A percentile compares a stretch with the other conserved stretches of the same genome.
Conservation (phyloP, 2,797 vertebrate species). For the Poecile montanus region DNA sequence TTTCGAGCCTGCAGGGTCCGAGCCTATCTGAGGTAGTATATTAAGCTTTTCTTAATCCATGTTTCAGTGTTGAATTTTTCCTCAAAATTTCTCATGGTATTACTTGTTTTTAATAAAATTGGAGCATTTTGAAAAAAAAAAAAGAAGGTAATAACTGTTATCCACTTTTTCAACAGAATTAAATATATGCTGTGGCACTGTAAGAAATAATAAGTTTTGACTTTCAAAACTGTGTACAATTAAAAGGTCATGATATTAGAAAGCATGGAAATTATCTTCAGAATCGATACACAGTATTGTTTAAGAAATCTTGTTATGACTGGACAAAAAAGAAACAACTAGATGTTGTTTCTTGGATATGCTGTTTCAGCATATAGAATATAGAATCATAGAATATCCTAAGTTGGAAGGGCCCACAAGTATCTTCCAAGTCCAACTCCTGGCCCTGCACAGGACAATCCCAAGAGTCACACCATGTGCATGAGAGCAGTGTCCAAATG, state of each 20-base stretch:
- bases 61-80: not conserved
- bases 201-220: not conserved
- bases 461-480: not conserved
- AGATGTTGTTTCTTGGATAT: not conserved
- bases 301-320: not conserved
- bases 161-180: not conserved
- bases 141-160: not conserved
- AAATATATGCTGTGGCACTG: not conserved
- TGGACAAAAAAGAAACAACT: not conserved
- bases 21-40: constrained; percentile 84
- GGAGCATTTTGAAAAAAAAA: not conserved
- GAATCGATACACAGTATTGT: not conserved
- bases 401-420: not conserved
- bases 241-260: not conserved
- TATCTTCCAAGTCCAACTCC: not conserved
- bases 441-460: not conserved
- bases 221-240: not conserved
- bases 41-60: not conserved
- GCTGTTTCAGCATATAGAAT: not conserved
- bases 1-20: constrained; percentile 85
- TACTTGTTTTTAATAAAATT: not conserved
- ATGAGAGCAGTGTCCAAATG: not conserved
- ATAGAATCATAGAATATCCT: not conserved
- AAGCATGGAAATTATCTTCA: not conserved
- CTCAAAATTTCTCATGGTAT: not conserved